Evolutionary conservation across 23 tunicate species (phyloP).

Genomic region (Diplosoma virens): DNA sequence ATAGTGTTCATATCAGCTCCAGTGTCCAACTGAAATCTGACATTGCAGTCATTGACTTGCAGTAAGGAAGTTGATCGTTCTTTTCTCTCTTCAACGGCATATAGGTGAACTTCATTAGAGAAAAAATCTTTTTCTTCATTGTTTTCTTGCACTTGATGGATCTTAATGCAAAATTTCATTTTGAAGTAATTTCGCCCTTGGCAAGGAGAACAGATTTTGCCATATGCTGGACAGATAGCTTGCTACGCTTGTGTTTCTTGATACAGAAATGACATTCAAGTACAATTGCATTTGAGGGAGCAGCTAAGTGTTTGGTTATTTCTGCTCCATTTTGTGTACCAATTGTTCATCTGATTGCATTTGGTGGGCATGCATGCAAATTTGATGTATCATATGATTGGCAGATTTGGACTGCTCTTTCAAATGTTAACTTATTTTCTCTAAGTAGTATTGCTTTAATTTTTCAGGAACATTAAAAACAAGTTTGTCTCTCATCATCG

Average conservation of each 20-base stretch:
- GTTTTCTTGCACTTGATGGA: background rate
- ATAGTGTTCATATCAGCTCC: too few species aligned
- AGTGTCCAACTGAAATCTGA: too few species aligned
- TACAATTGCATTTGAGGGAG: background rate
- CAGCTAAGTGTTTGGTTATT: background rate
- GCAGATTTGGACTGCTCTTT: too few species aligned
- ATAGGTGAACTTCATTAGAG: background rate
- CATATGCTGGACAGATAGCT: constrained; percentile 8
- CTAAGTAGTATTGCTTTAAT: too few species aligned
- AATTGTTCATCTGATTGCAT: background rate
- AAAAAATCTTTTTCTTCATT: background rate
- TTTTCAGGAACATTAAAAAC: too few species aligned
- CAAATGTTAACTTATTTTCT: too few species aligned
- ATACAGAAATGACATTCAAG: background rate
- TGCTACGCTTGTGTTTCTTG: constrained; percentile 1
- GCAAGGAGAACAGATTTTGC: constrained; percentile 6
- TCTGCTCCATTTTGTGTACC: background rate
- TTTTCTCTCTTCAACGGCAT: too few species aligned
- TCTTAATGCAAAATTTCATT: background rate
- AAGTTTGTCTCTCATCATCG: too few species aligned
- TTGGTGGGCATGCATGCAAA: background rate
- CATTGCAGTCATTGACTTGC: too few species aligned
- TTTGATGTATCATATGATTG: too few species aligned
- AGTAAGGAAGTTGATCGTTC: too few species aligned
- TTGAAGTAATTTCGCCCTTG: constrained; percentile 12